phyloP scores from a whole-genome alignment of 2,888 invertebrate genomes.

The Drosophila subquinaria region DNA sequence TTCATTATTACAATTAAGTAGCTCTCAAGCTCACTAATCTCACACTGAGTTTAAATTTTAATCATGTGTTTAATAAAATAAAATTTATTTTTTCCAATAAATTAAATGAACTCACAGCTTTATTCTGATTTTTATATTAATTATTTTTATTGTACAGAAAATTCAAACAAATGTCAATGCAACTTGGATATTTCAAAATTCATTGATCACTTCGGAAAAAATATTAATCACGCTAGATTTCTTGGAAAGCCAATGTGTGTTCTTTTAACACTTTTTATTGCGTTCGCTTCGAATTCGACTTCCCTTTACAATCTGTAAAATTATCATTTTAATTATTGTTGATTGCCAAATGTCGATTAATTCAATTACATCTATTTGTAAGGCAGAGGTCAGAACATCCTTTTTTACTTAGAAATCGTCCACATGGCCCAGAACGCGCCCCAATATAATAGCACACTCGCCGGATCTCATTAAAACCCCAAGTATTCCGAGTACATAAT shows the following conservation, averaged over 20 bases:
- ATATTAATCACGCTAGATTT: no score
- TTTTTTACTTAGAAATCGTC: constrained; percentile 17
- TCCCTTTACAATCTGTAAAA: background rate
- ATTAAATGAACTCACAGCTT: background rate
- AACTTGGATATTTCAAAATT: no score
- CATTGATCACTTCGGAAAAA: no score
- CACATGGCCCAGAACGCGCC: constrained; percentile 8
- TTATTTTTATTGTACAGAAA: no score
- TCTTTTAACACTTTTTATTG: background rate
- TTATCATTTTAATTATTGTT: background rate
- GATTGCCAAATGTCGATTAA: background rate
- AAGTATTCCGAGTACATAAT: constrained; percentile 22
- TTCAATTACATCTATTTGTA: background rate
- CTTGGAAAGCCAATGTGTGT: no score
- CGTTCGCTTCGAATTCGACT: background rate
- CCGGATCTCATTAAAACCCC: constrained; percentile 21
- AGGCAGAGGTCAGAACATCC: constrained; percentile 37
- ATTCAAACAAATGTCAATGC: no score
- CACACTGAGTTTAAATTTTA: no score
- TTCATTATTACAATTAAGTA: background rate
- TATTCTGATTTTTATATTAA: no score
- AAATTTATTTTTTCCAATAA: background rate
- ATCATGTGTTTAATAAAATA: no score
- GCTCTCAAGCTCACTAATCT: background rate
- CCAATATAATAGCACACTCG: constrained; percentile 21